phyloP scores from a whole-genome alignment of 2,888 invertebrate species.

The Pardosa pseudoannulata region DNA sequence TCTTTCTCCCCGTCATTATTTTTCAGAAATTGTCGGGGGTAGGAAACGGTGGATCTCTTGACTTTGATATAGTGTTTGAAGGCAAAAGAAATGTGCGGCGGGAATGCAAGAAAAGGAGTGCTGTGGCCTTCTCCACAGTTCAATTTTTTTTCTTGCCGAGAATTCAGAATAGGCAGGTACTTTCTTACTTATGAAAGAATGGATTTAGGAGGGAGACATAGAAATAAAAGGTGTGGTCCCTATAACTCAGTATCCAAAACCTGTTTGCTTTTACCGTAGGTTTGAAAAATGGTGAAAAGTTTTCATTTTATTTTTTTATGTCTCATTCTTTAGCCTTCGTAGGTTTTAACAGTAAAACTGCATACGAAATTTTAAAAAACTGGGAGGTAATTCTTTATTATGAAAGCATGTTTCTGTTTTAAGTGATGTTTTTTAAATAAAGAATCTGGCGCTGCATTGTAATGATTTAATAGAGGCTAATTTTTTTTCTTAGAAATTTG shows the following conservation, averaged over 20 bases:
- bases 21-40: constrained; percentile 5
- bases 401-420: no score
- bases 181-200: constrained; percentile 60
- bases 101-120: constrained; percentile 65
- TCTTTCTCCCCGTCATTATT: constrained; percentile 54
- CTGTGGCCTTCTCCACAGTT: constrained; percentile 24
- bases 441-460: no score
- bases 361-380: constrained; percentile 38
- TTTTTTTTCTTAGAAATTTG: no score
- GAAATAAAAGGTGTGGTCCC: constrained; percentile 62
- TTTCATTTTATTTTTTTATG: constrained; percentile 3
- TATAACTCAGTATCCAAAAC: constrained; percentile 54
- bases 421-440: no score
- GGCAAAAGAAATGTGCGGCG: constrained; percentile 30
- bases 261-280: constrained; percentile 58
- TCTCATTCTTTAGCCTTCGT: constrained; percentile 1
- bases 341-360: constrained; percentile 52
- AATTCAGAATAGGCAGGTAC: constrained; percentile 58
- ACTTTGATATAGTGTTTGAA: constrained; percentile 60
- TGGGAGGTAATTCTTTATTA: no score
- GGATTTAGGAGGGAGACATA: constrained; percentile 39
- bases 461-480: no score
- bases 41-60: constrained; percentile 30
- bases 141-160: constrained; percentile 10
- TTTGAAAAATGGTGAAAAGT: constrained; percentile 48